phyloP scores from a whole-genome alignment of 2,113 vertebrate species.

The Pipa parva region DNA sequence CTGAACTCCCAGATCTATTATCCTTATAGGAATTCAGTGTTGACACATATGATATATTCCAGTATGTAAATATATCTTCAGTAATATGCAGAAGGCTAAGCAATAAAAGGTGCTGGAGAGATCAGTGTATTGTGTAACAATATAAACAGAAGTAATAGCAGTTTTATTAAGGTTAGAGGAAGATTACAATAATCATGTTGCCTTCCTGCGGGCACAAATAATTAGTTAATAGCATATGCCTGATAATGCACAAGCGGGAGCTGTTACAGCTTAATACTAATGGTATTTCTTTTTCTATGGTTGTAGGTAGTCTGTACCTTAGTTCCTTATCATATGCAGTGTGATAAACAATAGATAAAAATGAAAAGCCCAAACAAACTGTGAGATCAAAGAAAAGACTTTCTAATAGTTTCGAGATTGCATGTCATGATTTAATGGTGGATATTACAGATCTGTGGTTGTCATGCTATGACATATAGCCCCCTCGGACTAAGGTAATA shows the following conservation, averaged over 20 bases:
- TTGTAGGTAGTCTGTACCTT: no score
- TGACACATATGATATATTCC: no score
- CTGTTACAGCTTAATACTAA: not conserved
- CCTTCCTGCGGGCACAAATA: not conserved
- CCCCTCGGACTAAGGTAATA: slow-evolving; percentile 10
- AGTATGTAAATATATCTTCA: no score
- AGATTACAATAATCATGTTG: not conserved
- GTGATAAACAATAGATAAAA: no score
- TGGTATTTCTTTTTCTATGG: slow-evolving; percentile 17
- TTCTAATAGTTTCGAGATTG: not conserved
- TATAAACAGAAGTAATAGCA: no score
- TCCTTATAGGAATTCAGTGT: no score
- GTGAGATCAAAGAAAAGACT: no score
- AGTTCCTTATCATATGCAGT: slow-evolving; percentile 9
- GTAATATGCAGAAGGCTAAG: no score
- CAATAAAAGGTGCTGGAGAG: no score
- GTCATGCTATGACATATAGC: not conserved
- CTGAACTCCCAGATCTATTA: no score
- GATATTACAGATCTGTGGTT: not conserved
- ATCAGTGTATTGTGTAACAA: no score
- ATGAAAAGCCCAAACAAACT: no score
- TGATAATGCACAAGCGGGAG: slow-evolving; percentile 10
- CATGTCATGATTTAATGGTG: slow-evolving; percentile 4
- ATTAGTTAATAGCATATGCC: not conserved
- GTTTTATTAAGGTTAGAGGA: not conserved